These are phyloP conservation scores for Aphodius sticticus DNA, from an alignment of 2,888 invertebrate species.

Conservation along the genomic window DNA sequence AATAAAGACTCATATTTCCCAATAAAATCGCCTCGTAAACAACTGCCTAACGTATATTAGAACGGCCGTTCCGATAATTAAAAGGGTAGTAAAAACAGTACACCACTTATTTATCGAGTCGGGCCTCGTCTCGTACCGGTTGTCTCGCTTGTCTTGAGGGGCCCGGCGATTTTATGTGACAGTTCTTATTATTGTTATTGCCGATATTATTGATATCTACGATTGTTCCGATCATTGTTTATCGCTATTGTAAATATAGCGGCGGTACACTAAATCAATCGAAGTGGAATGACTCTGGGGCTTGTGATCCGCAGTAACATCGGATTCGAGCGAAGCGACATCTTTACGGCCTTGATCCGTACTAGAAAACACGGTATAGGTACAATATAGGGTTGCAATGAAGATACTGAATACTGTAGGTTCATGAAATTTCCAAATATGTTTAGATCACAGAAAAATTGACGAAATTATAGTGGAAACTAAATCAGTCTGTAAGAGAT, in stretches of 20 bases:
- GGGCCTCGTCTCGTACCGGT: background rate
- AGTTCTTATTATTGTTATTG: constrained; percentile 4
- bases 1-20: background rate
- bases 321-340: background rate
- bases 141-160: background rate
- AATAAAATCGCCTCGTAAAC: background rate
- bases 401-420: no score
- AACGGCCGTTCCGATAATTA: background rate
- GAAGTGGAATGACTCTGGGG: background rate
- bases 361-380: background rate
- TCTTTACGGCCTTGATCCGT: background rate
- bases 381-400: background rate
- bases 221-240: background rate
- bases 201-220: background rate
- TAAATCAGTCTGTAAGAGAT: no score
- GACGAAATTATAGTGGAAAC: no score
- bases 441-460: no score
- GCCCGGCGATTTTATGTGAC: background rate
- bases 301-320: background rate
- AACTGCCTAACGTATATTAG: background rate
- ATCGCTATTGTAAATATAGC: background rate
- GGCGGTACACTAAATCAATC: background rate
- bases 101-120: background rate
- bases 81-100: background rate
- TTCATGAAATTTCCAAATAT: no score